A percentile compares a stretch with the other conserved stretches of the same genome.
These are phyloP conservation scores for Thamnaconus septentrionalis DNA, from an alignment of 2,113 vertebrate genomes.

Conservation along the genomic window DNA sequence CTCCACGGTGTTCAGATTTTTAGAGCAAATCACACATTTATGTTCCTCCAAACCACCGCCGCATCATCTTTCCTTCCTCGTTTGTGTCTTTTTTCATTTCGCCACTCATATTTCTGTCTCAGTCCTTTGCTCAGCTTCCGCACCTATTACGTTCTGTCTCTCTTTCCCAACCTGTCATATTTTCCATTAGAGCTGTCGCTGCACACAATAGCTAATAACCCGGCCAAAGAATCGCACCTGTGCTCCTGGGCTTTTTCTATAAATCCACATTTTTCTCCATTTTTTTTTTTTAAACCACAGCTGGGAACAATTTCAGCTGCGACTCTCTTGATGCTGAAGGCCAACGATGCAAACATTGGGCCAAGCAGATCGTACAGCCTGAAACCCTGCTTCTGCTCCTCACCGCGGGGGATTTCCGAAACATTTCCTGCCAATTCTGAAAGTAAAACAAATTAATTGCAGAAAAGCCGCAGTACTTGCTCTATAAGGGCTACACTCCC, in stretches of 20 bases:
- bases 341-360: too few relatives aligned
- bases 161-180: conserved; percentile 46
- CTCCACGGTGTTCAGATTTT: conserved; percentile 7
- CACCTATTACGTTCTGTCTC: conserved; percentile 37
- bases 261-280: conserved; percentile 10
- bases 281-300: conserved; percentile 10
- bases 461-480: not conserved
- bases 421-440: not conserved
- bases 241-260: conserved; percentile 38
- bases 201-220: conserved; percentile 57
- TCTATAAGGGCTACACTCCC: too few relatives aligned
- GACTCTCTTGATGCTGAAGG: too few relatives aligned
- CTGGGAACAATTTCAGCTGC: too few relatives aligned
- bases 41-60: conserved; percentile 8
- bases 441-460: not conserved
- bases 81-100: conserved; percentile 26
- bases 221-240: conserved; percentile 59
- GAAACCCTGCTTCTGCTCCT: not conserved
- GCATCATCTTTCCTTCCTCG: conserved; percentile 29
- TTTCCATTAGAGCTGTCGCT: conserved; percentile 53
- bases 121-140: conserved; percentile 35
- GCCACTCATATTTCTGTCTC: conserved; percentile 33
- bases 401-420: not conserved
- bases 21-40: conserved; percentile 17
- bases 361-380: too few relatives aligned